Evolutionary conservation across 2,797 vertebrate species (phyloP).

Genomic region (Siniperca scherzeri): DNA sequence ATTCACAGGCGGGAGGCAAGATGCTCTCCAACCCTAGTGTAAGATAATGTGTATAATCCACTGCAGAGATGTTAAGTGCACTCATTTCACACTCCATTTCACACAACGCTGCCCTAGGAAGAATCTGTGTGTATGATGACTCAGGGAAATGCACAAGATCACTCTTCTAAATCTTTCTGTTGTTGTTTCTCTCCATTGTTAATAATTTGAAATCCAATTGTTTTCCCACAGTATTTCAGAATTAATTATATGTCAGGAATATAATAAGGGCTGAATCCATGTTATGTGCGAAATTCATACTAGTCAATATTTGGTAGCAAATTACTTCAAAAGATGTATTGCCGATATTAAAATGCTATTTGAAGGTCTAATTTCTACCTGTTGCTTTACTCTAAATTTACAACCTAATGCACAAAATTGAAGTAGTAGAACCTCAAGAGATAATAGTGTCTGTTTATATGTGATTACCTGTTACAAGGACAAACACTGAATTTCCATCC

Average conservation of each 20-base stretch:
- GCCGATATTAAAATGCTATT: slow-evolving; percentile 54
- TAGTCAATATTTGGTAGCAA: slow-evolving; percentile 40
- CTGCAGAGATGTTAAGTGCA: slow-evolving; percentile 86
- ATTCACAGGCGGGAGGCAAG: slow-evolving; percentile 65
- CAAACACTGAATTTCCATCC: slow-evolving; percentile 47
- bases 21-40: slow-evolving; percentile 75
- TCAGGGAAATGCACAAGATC: slow-evolving; percentile 75
- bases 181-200: slow-evolving; percentile 63
- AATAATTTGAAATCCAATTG: slow-evolving; percentile 53
- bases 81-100: slow-evolving; percentile 89
- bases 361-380: slow-evolving; percentile 50
- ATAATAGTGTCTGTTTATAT: slow-evolving; percentile 33
- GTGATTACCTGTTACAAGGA: slow-evolving; percentile 43
- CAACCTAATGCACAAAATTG: slow-evolving; percentile 1
- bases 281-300: slow-evolving; percentile 43
- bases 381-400: slow-evolving; percentile 48
- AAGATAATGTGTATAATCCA: slow-evolving; percentile 83
- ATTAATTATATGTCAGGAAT: slow-evolving; percentile 60
- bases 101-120: slow-evolving; percentile 79
- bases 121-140: slow-evolving; percentile 73
- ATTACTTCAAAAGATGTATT: slow-evolving; percentile 52
- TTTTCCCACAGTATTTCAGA: slow-evolving; percentile 39
- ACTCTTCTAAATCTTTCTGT: slow-evolving; percentile 61
- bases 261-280: slow-evolving; percentile 45
- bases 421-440: slow-evolving; percentile 24